Conservation (phyloP, 2,113 vertebrate species). For the Tragelaphus strepsiceros region DNA sequence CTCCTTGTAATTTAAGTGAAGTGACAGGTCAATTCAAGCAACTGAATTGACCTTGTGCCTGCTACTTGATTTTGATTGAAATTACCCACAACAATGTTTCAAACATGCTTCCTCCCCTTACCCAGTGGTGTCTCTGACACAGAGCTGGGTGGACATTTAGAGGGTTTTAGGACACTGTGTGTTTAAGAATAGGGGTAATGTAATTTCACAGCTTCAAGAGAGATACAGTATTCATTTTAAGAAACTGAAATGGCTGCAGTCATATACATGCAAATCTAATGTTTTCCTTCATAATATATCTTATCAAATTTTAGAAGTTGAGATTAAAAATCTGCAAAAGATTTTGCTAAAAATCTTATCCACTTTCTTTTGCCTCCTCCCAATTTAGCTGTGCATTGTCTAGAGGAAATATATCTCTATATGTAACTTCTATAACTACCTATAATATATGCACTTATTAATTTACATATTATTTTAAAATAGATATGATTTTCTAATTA, state of each 20-base stretch:
- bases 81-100: background rate
- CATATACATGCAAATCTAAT: background rate
- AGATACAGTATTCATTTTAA: background rate
- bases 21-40: background rate
- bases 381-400: background rate
- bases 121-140: background rate
- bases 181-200: background rate
- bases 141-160: background rate
- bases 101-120: fast-evolving
- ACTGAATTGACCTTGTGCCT: background rate
- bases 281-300: background rate
- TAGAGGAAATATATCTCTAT: background rate
- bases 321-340: background rate
- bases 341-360: background rate
- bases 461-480: background rate
- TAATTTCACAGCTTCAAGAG: background rate
- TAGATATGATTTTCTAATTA: background rate
- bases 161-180: background rate
- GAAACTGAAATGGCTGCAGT: background rate
- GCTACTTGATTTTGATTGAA: background rate
- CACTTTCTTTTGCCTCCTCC: background rate
- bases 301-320: background rate
- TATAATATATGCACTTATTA: background rate
- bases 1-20: background rate
- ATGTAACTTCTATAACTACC: background rate